phyloP scores from a whole-genome alignment of 2,888 invertebrate genomes.

The Papilio demoleus region DNA sequence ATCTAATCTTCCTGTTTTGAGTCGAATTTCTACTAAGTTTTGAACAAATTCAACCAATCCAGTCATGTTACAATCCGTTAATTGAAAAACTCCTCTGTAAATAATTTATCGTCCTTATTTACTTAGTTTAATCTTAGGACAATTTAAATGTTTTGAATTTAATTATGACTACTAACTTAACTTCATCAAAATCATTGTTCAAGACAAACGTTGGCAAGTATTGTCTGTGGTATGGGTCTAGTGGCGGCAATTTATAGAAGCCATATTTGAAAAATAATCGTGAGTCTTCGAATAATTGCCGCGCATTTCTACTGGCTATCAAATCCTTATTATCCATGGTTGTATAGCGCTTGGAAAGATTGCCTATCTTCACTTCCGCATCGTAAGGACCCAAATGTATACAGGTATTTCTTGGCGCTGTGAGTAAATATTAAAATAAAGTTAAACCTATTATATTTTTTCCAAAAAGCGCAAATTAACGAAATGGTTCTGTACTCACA shows the following conservation, averaged over 20 bases:
- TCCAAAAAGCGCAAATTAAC: background rate
- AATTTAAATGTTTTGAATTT: background rate
- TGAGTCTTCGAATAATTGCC: slow-evolving; percentile 25
- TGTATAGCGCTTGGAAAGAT: background rate
- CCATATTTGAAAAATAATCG: slow-evolving; percentile 40
- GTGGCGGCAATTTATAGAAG: slow-evolving; percentile 36
- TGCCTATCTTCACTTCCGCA: slow-evolving; percentile 34
- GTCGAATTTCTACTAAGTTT: slow-evolving; percentile 39
- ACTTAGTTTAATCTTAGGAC: background rate
- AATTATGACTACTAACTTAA: slow-evolving; percentile 7
- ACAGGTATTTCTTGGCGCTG: slow-evolving; percentile 7
- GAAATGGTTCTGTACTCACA: slow-evolving; percentile 18
- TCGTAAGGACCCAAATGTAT: slow-evolving; percentile 38
- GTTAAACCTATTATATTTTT: background rate
- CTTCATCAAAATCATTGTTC: background rate
- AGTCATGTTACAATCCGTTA: slow-evolving; percentile 22
- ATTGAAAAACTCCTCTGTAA: slow-evolving; percentile 41
- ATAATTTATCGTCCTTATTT: background rate
- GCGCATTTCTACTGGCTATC: slow-evolving; percentile 33
- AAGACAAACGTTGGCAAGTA: slow-evolving; percentile 10
- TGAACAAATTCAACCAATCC: slow-evolving; percentile 38
- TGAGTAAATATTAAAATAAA: background rate
- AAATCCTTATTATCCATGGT: slow-evolving; percentile 21
- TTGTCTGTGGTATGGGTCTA: slow-evolving; percentile 39
- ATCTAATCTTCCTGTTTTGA: slow-evolving; percentile 41